Evolutionary conservation across 1,140 invertebrate genomes (phyloP), one percentile per base, ranked within the genome.

Genomic region (Tachypleus tridentatus): DNA sequence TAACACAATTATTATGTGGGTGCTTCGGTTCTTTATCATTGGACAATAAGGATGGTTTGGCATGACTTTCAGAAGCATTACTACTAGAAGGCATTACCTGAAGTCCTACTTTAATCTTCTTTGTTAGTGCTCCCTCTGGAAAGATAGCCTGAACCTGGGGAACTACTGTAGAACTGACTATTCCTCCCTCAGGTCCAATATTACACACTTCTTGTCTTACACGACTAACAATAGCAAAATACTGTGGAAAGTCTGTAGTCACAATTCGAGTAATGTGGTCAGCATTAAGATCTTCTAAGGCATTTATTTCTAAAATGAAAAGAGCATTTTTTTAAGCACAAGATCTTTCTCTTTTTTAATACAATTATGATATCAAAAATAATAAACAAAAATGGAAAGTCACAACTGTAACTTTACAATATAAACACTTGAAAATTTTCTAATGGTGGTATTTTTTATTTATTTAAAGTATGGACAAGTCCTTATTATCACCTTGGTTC

Each of bases 111-210:
- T 96, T 97, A 78, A 99, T 99, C 77, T 97, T 97, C 84, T 99
- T 99, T 11, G 95, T 99, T 51, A 99, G 83, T 4, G 97, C 96
- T 57, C 95, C 95, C 72, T 97, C 91, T 11, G 97, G 97, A 81
- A 99, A 99, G 48, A 98, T 93, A 0, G 97, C 97, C 79, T 99
- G 97, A n/a, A 99, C 97, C 79, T 97, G 91, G 4, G 93, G 93
- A 51, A 98, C 94, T 5, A 99, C 96, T 4, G 93, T 97, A 54
- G 95, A 98, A 70, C 92, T 94, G 64, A 99, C 89, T 82, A 99
- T 94, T 60, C 95, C 97, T 74, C 97, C 97, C 79, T 98, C 95
- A 5, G 94, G 91, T 59, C 97, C 97, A 69, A 99, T 97, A 49
- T 91, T 91, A 75, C 97, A 93, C 49, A 96, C 79, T 79, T 99